Conservation (phyloP, 2,797 vertebrate species). For the Micropoecilia bifurca region DNA sequence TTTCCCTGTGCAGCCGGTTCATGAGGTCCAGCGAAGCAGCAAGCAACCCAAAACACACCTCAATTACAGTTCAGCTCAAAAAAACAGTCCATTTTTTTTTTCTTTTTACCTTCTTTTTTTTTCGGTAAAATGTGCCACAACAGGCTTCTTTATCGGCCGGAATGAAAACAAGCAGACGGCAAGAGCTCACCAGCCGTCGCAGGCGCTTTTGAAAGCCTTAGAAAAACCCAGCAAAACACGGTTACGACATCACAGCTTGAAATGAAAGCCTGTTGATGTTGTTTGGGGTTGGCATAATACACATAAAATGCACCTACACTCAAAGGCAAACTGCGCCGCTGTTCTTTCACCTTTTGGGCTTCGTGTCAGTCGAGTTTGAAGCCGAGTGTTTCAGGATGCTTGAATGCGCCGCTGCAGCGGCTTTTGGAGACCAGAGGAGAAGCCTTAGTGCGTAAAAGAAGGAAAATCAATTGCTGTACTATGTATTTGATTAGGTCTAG, state of each 20-base stretch:
- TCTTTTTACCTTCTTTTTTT: neutral
- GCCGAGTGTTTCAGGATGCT: constrained; percentile 25
- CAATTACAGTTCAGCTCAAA: constrained; percentile 69
- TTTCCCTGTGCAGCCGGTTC: constrained; percentile 63
- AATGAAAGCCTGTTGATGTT: constrained; percentile 67
- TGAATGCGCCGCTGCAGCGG: constrained; percentile 22
- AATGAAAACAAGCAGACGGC: constrained; percentile 66
- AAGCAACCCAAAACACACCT: constrained; percentile 75
- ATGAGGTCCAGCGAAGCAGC: constrained; percentile 69
- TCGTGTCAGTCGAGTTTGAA: neutral
- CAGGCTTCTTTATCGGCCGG: constrained; percentile 68
- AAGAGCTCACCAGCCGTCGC: constrained; percentile 60
- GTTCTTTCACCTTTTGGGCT: constrained; percentile 40
- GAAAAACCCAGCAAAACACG: constrained; percentile 67
- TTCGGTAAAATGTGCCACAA: constrained; percentile 61
- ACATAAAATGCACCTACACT: constrained; percentile 33
- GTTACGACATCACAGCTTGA: constrained; percentile 64
- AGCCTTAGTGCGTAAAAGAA: constrained; percentile 1
- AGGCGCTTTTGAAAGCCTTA: constrained; percentile 53
- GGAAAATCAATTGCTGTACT: neutral
- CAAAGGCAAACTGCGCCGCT: constrained; percentile 23
- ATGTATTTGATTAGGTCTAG: constrained; percentile 1
- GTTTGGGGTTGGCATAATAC: constrained; percentile 14
- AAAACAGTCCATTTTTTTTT: constrained; percentile 53
- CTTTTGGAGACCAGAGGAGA: constrained; percentile 3